These are phyloP conservation scores for Choloepus hoffmanni DNA, from an alignment of 2,113 vertebrate genomes.

Conservation along the genomic window DNA sequence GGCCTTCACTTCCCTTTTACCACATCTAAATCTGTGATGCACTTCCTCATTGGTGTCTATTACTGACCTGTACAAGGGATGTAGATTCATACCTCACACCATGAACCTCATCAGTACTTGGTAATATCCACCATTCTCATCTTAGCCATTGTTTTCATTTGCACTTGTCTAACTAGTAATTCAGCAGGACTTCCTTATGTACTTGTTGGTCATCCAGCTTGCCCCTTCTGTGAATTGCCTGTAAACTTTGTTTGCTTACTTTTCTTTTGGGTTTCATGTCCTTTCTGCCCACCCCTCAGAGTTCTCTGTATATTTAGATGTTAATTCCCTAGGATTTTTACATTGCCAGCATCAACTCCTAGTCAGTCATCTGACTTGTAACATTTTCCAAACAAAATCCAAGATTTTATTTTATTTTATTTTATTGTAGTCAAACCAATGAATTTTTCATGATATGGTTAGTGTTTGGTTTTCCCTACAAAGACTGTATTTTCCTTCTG, in stretches of 20 bases:
- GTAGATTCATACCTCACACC: neutral
- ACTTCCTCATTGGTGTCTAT: neutral
- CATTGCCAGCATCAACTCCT: neutral
- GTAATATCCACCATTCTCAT: neutral
- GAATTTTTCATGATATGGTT: neutral
- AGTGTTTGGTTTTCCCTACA: slow-evolving; percentile 31
- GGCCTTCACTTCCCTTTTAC: neutral
- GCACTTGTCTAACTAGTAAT: neutral
- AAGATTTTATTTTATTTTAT: neutral
- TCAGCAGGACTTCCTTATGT: neutral
- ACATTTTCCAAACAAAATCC: neutral
- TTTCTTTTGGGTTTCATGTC: neutral
- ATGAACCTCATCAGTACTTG: neutral
- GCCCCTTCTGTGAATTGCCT: neutral
- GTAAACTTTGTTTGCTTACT: neutral
- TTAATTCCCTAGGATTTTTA: neutral
- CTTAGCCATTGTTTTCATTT: neutral
- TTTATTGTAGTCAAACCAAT: neutral
- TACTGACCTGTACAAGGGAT: neutral
- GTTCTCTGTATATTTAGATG: neutral
- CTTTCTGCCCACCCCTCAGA: neutral
- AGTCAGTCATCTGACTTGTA: neutral
- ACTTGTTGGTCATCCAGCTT: neutral
- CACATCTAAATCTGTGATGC: neutral
- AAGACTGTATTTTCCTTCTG: neutral